Evolutionary conservation across 2,888 invertebrate genomes (phyloP), one percentile per base, ranked within the genome.

Genomic region (Aphodius granarius): DNA sequence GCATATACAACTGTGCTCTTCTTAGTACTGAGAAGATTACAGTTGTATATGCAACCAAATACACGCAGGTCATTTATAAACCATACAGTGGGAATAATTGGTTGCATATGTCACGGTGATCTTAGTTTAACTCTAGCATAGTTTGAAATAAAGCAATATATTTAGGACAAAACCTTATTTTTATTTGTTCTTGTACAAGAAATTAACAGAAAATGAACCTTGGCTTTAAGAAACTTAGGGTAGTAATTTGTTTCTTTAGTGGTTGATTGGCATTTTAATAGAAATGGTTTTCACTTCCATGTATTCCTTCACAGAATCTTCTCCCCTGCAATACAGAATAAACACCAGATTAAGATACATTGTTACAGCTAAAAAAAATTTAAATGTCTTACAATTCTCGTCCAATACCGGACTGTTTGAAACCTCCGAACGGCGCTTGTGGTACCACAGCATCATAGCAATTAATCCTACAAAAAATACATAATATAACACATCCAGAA

Each of bases 361-460:
- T n/a, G 17, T 19, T 18, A 63, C 43, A 43, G n/a, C n/a, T 43
- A 72, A 78, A 19, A 43, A 73, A 66, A 76, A 62, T 73, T 63
- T 22, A 65, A n/a, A n/a, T n/a, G n/a, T n/a, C 90, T 88, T 86
- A 91, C 89, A 93, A 82, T 87, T 97, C 97, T 78, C 96, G 91
- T 23, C 96, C 97, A 81, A 94, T 91, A 72, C 97, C 97, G 22
- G 96, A 96, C 82, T 93, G 92, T 85, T 95, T 96, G 87, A 91
- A 97, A 65, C 97, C 97, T 73, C 97, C 97, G 85, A 97, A 97
- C 15, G 97, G 96, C 65, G 94, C 93, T 85, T 96, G 95, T 0
- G 93, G 88, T 13, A 89, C 86, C 1, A 93, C 89, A 72, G 91
- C 90, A 82, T 94, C 92, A 82, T 94, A 95, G 72, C 92, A 92